Conservation (phyloP, 2,113 vertebrate genomes). For the Cryptotis parvus region DNA sequence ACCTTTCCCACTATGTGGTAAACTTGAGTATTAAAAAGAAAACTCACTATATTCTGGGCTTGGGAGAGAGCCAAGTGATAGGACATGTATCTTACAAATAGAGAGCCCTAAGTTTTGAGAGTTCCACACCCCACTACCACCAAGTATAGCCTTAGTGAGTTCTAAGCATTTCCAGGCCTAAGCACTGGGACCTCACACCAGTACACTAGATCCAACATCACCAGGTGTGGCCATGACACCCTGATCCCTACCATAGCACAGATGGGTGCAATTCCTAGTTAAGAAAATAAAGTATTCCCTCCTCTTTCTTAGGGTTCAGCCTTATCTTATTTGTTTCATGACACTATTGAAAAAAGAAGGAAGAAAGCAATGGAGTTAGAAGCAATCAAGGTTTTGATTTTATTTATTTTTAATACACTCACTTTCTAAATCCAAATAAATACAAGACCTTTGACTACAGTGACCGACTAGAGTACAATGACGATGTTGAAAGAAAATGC, state of each 20-base stretch:
- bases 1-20: neutral
- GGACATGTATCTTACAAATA: too few relatives aligned
- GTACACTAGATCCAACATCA: too few relatives aligned
- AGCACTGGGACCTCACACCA: too few relatives aligned
- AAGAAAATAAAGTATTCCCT: neutral
- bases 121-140: too few relatives aligned
- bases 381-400: neutral
- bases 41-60: too few relatives aligned
- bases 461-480: neutral
- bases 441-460: neutral
- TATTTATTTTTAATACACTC: neutral
- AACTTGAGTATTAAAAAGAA: neutral
- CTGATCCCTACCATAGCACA: too few relatives aligned
- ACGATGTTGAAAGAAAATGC: slow-evolving; percentile 31
- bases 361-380: neutral
- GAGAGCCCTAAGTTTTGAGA: too few relatives aligned
- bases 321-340: neutral
- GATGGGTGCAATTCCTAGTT: too few relatives aligned
- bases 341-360: neutral
- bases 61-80: too few relatives aligned
- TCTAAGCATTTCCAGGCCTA: too few relatives aligned
- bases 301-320: neutral
- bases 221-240: too few relatives aligned
- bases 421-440: slow-evolving; percentile 49
- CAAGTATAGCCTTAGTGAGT: too few relatives aligned